A percentile compares a stretch with the other conserved stretches of the same genome.
Evolutionary conservation across 2,888 invertebrate species (phyloP).

Genomic region (Watsonalla binaria): DNA sequence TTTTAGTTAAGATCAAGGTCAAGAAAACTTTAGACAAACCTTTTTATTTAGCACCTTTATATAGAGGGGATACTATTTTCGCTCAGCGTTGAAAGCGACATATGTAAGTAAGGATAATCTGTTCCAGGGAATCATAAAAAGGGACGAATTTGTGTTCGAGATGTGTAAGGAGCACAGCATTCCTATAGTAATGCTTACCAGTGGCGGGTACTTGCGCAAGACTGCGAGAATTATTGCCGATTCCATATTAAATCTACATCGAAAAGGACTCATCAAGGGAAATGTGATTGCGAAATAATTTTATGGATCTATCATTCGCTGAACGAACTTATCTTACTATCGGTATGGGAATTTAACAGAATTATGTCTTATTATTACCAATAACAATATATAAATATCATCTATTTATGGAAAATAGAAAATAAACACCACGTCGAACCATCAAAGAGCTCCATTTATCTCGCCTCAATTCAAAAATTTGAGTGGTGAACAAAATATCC

Average conservation of each 20-base stretch:
- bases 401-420: too few species aligned
- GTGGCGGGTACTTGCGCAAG: constrained; percentile 89
- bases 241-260: constrained; percentile 88
- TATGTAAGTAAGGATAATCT: neutral
- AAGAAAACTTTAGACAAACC: neutral
- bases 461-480: too few species aligned
- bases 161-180: constrained; percentile 80
- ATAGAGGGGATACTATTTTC: too few species aligned
- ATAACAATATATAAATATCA: too few species aligned
- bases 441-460: too few species aligned
- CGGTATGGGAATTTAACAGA: too few species aligned
- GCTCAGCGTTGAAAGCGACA: neutral
- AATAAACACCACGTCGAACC: too few species aligned
- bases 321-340: too few species aligned
- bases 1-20: too few species aligned
- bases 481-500: too few species aligned
- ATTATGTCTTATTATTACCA: too few species aligned
- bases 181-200: constrained; percentile 92
- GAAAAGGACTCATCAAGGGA: constrained; percentile 74
- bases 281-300: neutral
- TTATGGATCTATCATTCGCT: neutral
- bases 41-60: too few species aligned
- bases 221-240: constrained; percentile 90
- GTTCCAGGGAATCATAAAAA: constrained; percentile 87
- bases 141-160: constrained; percentile 91